A percentile compares a stretch with the other conserved stretches of the same genome.
Evolutionary conservation across 2,113 vertebrate species (phyloP).

Genomic region (Bos indicus): DNA sequence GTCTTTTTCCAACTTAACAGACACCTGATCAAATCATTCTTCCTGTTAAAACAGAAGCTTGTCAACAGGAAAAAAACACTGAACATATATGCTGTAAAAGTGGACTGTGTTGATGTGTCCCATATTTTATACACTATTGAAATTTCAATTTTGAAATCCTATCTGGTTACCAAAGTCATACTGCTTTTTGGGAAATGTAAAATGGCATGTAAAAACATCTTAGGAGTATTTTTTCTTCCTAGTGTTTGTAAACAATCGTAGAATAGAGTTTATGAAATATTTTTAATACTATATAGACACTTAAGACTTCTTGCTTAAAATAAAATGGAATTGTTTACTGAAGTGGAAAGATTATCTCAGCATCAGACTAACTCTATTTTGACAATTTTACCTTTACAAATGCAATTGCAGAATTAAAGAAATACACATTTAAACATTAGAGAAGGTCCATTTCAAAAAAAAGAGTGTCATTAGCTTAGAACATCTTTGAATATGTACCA

Average conservation of each 20-base stretch:
- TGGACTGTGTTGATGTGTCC: background rate
- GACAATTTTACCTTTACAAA: slow-evolving; percentile 29
- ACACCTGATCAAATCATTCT: slow-evolving; percentile 4
- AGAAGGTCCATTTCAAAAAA: background rate
- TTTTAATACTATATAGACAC: slow-evolving; percentile 12
- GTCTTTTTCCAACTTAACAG: slow-evolving; percentile 39
- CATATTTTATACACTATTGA: slow-evolving; percentile 12
- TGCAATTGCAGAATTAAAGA: slow-evolving; percentile 9
- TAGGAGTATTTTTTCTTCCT: slow-evolving; percentile 26
- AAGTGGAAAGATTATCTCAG: slow-evolving; percentile 15
- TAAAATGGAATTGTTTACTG: slow-evolving; percentile 23
- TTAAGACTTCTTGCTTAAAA: slow-evolving; percentile 37
- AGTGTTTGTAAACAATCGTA: slow-evolving; percentile 33
- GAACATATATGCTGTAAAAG: background rate
- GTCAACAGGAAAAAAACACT: background rate
- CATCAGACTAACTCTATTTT: slow-evolving; percentile 13
- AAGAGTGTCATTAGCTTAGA: background rate
- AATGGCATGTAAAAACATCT: slow-evolving; percentile 48
- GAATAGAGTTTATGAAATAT: slow-evolving; percentile 11
- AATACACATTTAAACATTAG: background rate
- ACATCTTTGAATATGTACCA: background rate
- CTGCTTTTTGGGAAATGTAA: slow-evolving; percentile 36
- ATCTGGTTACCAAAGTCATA: background rate
- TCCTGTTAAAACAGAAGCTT: slow-evolving; percentile 11
- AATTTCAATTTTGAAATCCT: slow-evolving; percentile 44